Percentiles rank a stretch among this genome's conserved stretches.
Conservation (phyloP, 2,797 vertebrate genomes). For the Gadopsis bispinosus region DNA sequence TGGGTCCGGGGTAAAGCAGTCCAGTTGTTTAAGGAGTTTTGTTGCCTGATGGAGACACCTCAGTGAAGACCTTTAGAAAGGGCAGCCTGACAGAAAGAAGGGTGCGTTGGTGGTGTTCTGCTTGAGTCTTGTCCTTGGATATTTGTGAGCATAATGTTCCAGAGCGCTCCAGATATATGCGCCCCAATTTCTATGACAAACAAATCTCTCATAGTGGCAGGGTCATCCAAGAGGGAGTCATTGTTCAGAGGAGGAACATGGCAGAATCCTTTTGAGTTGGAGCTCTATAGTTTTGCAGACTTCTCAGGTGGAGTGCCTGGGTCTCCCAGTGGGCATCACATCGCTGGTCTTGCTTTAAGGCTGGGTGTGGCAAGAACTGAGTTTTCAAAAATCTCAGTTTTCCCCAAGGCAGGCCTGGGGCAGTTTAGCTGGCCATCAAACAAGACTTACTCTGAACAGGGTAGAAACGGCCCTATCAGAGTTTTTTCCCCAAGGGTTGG, state of each 20-base stretch:
- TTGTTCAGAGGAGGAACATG: conserved; percentile 52
- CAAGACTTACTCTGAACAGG: conserved; percentile 63
- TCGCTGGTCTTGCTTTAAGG: conserved; percentile 66
- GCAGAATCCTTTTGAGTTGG: conserved; percentile 58
- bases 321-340: conserved; percentile 64
- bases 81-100: conserved; percentile 10
- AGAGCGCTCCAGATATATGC: conserved; percentile 50
- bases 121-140: conserved; percentile 46
- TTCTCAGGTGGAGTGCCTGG: conserved; percentile 61
- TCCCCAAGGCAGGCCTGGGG: conserved; percentile 76
- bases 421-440: conserved; percentile 78
- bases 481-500: conserved; percentile 59
- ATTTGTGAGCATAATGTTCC: conserved; percentile 51
- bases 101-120: background rate
- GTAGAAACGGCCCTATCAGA: conserved; percentile 67
- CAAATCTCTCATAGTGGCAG: conserved; percentile 46
- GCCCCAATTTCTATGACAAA: conserved; percentile 55
- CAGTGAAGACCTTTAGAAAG: conserved; percentile 17
- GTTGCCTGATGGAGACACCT: conserved; percentile 1
- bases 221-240: conserved; percentile 48
- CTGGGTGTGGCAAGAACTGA: conserved; percentile 68
- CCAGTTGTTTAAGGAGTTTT: background rate
- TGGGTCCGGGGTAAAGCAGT: background rate
- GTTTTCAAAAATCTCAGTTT: conserved; percentile 68
- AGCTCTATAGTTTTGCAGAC: conserved; percentile 64